phyloP scores from a whole-genome alignment of 2,797 vertebrate species.

The Miopithecus talapoin region DNA sequence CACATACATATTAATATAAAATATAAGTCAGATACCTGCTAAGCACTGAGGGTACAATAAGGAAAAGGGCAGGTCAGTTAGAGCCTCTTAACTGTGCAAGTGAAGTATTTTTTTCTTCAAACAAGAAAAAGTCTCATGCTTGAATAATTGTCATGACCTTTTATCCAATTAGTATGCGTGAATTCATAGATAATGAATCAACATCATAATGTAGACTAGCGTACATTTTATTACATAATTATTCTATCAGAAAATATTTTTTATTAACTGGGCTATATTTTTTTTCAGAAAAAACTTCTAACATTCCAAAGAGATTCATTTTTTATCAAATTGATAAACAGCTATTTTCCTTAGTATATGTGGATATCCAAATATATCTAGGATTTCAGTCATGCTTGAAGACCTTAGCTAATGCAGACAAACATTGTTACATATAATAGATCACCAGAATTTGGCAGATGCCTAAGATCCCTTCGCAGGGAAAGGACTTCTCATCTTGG shows the following conservation, averaged over 20 bases:
- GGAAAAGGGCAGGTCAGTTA: neutral
- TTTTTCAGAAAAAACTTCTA: conserved; percentile 29
- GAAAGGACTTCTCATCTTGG: neutral
- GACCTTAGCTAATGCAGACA: neutral
- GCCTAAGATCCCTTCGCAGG: neutral
- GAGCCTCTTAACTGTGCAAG: neutral
- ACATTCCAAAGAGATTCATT: neutral
- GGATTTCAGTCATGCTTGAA: conserved; percentile 35
- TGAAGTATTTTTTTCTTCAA: neutral
- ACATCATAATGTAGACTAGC: neutral
- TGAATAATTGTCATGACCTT: conserved; percentile 6
- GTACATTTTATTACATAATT: conserved; percentile 10
- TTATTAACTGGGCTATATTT: neutral
- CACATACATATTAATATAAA: neutral
- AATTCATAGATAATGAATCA: conserved; percentile 20
- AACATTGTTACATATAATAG: neutral
- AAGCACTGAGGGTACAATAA: neutral
- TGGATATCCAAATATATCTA: neutral
- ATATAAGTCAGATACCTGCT: neutral
- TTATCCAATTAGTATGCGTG: neutral
- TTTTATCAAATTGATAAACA: neutral
- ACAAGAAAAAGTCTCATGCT: neutral
- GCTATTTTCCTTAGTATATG: conserved; percentile 4
- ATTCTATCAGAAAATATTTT: conserved; percentile 6
- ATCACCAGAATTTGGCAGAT: neutral